Conservation (phyloP, 2,888 invertebrate species). For the Clepsis dumicolana region DNA sequence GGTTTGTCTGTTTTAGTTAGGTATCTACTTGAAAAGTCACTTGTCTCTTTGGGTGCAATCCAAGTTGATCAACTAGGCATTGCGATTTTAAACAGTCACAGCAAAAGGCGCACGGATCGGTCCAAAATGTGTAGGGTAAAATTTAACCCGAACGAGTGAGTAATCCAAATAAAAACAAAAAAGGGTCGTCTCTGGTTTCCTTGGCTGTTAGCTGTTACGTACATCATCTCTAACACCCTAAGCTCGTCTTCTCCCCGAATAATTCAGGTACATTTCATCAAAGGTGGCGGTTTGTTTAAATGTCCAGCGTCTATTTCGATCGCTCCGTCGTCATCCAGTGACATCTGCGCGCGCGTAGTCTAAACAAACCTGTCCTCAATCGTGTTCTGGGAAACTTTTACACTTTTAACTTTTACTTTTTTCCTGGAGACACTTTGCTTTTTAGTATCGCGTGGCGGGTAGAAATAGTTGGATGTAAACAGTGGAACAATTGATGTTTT, state of each 20-base stretch:
- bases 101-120: too few relatives aligned
- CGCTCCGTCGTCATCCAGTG: constrained; percentile 65
- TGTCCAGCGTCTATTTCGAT: constrained; percentile 57
- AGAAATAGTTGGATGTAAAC: constrained; percentile 38
- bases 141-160: too few relatives aligned
- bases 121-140: too few relatives aligned
- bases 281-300: constrained; percentile 44
- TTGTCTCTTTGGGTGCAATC: too few relatives aligned
- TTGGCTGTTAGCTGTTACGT: too few relatives aligned
- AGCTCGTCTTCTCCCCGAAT: constrained; percentile 10
- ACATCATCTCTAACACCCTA: neutral
- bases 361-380: constrained; percentile 80
- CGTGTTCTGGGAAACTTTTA: constrained; percentile 80
- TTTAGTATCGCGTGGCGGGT: constrained; percentile 49
- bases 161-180: too few relatives aligned
- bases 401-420: constrained; percentile 70
- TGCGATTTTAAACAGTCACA: too few relatives aligned
- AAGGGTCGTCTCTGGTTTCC: neutral
- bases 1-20: too few relatives aligned
- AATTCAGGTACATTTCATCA: constrained; percentile 43
- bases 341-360: constrained; percentile 71
- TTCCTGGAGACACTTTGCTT: constrained; percentile 74
- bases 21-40: too few relatives aligned
- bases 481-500: constrained; percentile 39
- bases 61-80: too few relatives aligned